Evolutionary conservation across 1,140 invertebrate species (phyloP).

Genomic region (Nephotettix cincticeps): DNA sequence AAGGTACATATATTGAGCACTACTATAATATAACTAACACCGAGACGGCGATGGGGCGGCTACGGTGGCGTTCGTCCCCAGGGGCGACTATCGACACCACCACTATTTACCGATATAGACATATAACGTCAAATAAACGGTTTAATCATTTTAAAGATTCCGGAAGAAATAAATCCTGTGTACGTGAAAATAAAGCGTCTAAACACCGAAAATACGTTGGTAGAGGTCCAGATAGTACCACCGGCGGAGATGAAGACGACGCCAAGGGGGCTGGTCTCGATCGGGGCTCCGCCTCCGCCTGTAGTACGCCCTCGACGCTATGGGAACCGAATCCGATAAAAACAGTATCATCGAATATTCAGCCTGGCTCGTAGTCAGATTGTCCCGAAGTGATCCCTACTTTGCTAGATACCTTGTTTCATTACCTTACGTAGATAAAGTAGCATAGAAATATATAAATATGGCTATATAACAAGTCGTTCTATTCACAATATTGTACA

Average conservation of each 20-base stretch:
- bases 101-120: no score
- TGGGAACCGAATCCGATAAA: not conserved
- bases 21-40: not conserved
- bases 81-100: not conserved
- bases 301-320: not conserved
- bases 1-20: conserved; percentile 20
- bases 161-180: no score
- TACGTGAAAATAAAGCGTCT: no score
- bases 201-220: no score
- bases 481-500: conserved; percentile 21
- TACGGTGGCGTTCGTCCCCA: not conserved
- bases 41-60: not conserved
- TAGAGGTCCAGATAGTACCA: no score
- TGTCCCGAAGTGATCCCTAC: conserved; percentile 20
- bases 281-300: not conserved
- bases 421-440: conserved; percentile 19
- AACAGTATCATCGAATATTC: not conserved
- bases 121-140: no score
- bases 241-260: not conserved
- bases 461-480: conserved; percentile 13
- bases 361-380: conserved; percentile 16
- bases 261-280: not conserved
- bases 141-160: no score
- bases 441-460: conserved; percentile 8
- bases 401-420: conserved; percentile 20